Conservation (phyloP, 2,888 invertebrate species). For the Sarcophaga carnaria region DNA sequence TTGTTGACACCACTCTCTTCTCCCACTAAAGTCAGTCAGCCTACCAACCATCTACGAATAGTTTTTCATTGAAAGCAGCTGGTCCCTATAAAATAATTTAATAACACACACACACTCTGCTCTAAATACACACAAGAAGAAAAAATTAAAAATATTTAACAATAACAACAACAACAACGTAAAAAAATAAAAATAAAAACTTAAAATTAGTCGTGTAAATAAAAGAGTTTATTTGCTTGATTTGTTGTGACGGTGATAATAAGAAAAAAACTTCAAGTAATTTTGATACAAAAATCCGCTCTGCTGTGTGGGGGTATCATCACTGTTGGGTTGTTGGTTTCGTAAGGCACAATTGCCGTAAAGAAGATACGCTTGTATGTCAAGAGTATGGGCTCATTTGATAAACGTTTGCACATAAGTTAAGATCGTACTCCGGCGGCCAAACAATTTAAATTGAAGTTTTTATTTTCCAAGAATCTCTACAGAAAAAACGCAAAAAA, state of each 20-base stretch:
- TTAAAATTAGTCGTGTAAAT: constrained; percentile 57
- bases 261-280: not conserved
- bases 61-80: not conserved
- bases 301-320: not conserved
- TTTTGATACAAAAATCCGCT: constrained; percentile 41
- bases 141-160: constrained; percentile 1
- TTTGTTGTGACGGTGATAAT: constrained; percentile 58
- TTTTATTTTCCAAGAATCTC: not conserved
- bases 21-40: not conserved
- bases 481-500: no score
- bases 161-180: constrained; percentile 6
- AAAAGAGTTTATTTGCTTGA: constrained; percentile 51
- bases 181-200: not conserved
- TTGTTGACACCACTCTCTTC: not conserved
- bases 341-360: not conserved
- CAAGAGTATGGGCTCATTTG: constrained; percentile 54
- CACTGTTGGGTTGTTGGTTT: not conserved
- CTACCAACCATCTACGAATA: not conserved
- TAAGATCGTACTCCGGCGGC: constrained; percentile 44
- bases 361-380: constrained; percentile 6
- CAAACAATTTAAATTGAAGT: not conserved
- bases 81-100: constrained; percentile 26
- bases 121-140: not conserved
- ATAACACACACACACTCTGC: not conserved
- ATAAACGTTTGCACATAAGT: constrained; percentile 49